These are phyloP conservation scores for Mythimna albipuncta DNA, from an alignment of 2,888 invertebrate species.

Conservation along the genomic window DNA sequence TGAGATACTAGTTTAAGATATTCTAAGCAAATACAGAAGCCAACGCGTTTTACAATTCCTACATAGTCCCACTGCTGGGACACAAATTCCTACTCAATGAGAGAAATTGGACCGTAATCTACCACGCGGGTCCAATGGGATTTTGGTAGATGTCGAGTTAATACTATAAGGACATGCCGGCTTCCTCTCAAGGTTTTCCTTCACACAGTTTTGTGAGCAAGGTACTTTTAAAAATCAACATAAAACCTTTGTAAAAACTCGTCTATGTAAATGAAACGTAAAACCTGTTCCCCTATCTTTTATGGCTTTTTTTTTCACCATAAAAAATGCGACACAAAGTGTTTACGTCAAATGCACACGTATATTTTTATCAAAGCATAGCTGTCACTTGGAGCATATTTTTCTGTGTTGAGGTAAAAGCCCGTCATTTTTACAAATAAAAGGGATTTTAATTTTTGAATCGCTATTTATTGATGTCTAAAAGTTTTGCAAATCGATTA, in stretches of 20 bases:
- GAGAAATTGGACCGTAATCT: too few species aligned
- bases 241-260: conserved; percentile 4
- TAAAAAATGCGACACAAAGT: conserved; percentile 3
- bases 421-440: background rate
- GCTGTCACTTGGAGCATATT: background rate
- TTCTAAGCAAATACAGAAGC: too few species aligned
- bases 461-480: too few species aligned
- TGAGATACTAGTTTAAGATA: too few species aligned
- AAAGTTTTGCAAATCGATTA: too few species aligned
- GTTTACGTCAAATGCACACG: conserved; percentile 12
- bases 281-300: background rate
- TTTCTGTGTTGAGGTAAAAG: background rate
- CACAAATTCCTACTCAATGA: too few species aligned
- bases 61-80: too few species aligned
- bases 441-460: background rate
- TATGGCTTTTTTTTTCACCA: background rate
- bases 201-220: background rate
- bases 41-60: too few species aligned
- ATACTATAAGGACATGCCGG: background rate
- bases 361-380: conserved; percentile 15
- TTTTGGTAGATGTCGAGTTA: background rate
- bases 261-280: background rate
- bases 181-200: background rate
- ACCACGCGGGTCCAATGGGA: too few species aligned
- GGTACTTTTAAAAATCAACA: background rate